Base-by-base conservation (phyloP, 2,113 vertebrate genomes). In the Benitochromis conjunctus region DNA sequence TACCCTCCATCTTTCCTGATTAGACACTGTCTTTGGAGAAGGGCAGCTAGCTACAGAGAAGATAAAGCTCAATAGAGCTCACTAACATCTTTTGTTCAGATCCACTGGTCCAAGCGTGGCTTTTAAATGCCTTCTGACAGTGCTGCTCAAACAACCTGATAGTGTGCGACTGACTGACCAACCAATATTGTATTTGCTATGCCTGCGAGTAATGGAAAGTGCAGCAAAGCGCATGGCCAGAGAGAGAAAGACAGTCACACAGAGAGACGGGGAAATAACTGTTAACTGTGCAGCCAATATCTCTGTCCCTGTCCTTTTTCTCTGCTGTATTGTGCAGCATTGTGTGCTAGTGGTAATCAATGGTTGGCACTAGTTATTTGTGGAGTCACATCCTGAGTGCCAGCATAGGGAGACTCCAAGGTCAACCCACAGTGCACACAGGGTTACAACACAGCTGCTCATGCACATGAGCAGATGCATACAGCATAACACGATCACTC, bases 321-420 rank as follows among this genome's bases (percentile, higher is more conserved):
- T 93, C 16, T 84, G 85, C 81, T 80, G 82, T 84, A 62, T 18
- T 89, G 91, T 89, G 90, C 48, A 18, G 71, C 43, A 7, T 66
- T 89, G 85, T 92, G 91, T 89, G 88, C 85, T 93, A 93, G 92
- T 14, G 89, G 93, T 89, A 95, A 95, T 96, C 95, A 92, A 96
- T 96, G 89, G 83, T 86, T 92, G 92, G 87, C 92, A 81, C 89
- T 91, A 83, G 94, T 93, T 91, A 93, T 94, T 92, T 94, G 92
- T 94, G 78, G 92, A 92, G 87, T 91, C 91, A 92, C 92, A 93
- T 95, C 90, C 95, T 94, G 91, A 94, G 93, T 92, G 91, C 88
- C 84, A 84, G 78, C 86, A 86, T 88, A 89, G 91, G 84, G 83
- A 91, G 91, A 90, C 83, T 86, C 88, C 95, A 95, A 95, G 94